Base-by-base conservation (phyloP, 2,797 vertebrate genomes). In the Cygnus olor region DNA sequence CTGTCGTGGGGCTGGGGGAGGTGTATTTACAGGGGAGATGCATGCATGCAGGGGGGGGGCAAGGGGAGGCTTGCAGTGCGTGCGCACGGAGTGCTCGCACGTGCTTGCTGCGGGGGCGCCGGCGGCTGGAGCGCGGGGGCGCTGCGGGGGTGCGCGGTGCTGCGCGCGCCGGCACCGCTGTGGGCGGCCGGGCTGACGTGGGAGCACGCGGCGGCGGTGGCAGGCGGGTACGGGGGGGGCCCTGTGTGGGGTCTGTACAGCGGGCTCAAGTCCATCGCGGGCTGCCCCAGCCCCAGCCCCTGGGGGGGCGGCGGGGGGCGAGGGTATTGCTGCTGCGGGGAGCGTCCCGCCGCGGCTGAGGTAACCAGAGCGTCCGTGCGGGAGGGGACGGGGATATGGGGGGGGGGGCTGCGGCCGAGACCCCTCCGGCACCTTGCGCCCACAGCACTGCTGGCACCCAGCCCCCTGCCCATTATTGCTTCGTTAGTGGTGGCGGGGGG, bases 401-500 rank as follows among this genome's bases (percentile, higher is more conserved):
- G 36, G 38, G 44, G 45, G 45, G 45, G 44, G 44, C 64, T 40
- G 38, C 8, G 28, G 77, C 5, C 16, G 3, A 64, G 66, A 16
- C 60, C 42, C 17, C 30, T 0, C 89, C 61, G 53, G 90, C 91
- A 79, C 85, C 70, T 66, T 14, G 22, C 57, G 72, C 88, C 91
- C 70, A 13, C 85, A 73, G 80, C 89, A 60, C 91, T 84, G 93
- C 97, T 93, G 76, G 96, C 96, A 94, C 92, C 95, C 92, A 90
- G 94, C 96, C 86, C 94, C 89, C 82, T 85, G 88, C 88, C 64
- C 74, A 66, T 97, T 94, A 95, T 98, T 94, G 96, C 98, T 89
- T 98, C 98, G 80, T 88, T 96, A 96, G 61, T 97, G 94, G 89
- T 94, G 97, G 72, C 11, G 96, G 97, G 78, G 98, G 14, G 93